Base-by-base conservation (phyloP, 2,888 invertebrate species). In the Apamea crenata region DNA sequence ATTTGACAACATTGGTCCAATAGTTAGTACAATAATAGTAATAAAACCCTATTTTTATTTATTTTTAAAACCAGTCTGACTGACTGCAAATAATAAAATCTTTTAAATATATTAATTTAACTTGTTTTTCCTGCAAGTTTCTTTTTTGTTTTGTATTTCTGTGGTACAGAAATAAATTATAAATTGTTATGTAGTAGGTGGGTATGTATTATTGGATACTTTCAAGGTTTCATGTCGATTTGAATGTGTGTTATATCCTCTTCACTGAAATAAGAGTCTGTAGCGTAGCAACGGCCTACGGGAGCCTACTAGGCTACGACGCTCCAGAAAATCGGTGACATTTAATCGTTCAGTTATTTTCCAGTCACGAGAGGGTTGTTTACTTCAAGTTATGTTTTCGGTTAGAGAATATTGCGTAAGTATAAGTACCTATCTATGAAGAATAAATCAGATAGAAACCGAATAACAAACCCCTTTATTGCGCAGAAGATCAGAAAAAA, bases 381-480 rank as follows among this genome's bases (percentile, higher is more conserved):
- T 78, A 78, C 70, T 61, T 44, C 44, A 0, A n/a, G 18, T 70
- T 47, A 63, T 67, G 59, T 67, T 73, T 65, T 50, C 36, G 21
- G 70, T 21, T 25, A 25, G 10, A 59, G 44, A 83, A 66, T 66
- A 83, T 53, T 59, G 66, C 69, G 65, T n/a, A n/a, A n/a, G n/a
- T n/a, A n/a, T n/a, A 70, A 66, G 56, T 32, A 59, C 50, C n/a
- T 59, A 21, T 44, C 25, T 66, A 12, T 71, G 18, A 56, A 56
- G 61, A 80, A 68, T 74, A 29, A 77, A 53, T 68, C 18, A 83
- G 44, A 82, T 36, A 67, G 44, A 80, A 75, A 47, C 44, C 53
- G 6, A 53, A 81, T 36, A 81, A 81, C 61, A 79, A 78, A 67
- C 29, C n/a, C 70, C 59, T 78, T 78, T 61, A 83, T 25, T 78